Evolutionary conservation across 2,888 invertebrate species (phyloP).

Genomic region (Erebia ligea): DNA sequence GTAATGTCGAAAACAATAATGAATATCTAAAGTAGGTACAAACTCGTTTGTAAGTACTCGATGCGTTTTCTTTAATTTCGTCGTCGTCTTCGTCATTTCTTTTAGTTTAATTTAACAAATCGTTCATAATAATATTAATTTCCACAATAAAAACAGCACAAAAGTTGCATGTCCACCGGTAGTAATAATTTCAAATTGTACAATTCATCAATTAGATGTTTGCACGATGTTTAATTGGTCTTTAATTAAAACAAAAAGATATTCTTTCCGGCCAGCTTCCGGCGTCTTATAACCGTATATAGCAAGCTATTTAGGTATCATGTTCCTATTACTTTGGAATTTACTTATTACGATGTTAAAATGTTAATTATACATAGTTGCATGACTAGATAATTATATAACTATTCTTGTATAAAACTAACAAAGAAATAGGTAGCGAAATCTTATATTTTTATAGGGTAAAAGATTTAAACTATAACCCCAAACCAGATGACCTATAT

Average conservation of each 20-base stretch:
- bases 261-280: conserved; percentile 28
- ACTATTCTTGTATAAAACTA: neutral
- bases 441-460: no score
- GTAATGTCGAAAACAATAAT: no score
- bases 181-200: conserved; percentile 13
- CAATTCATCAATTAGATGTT: conserved; percentile 20
- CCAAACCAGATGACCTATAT: no score
- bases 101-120: neutral
- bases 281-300: conserved; percentile 26
- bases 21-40: no score
- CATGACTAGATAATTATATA: neutral
- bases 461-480: no score
- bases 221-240: conserved; percentile 24
- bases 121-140: neutral
- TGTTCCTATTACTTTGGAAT: conserved; percentile 15
- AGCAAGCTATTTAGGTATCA: conserved; percentile 9
- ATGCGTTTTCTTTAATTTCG: no score
- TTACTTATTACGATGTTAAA: conserved; percentile 6
- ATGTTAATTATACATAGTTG: neutral
- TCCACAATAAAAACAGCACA: neutral
- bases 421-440: no score
- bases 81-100: no score
- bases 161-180: conserved; percentile 19
- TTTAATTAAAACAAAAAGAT: conserved; percentile 18
- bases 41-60: no score